Evolutionary conservation across 1,140 invertebrate genomes (phyloP).

Genomic region (Gonatopus flavifemur): DNA sequence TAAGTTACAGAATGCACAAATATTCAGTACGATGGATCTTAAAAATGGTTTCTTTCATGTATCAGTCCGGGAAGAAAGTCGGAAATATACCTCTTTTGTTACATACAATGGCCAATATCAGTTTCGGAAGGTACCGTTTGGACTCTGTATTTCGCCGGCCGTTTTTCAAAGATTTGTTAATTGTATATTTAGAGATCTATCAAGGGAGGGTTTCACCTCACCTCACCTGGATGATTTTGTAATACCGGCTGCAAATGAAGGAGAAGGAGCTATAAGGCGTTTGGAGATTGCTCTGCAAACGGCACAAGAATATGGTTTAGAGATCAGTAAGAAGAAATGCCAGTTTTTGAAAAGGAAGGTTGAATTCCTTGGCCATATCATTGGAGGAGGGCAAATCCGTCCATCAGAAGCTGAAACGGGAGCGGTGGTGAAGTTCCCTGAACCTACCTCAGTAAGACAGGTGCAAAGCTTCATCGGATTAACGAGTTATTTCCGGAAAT

Average conservation of each 20-base stretch:
- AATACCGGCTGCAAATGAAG: background rate
- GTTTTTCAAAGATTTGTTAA: slow-evolving; percentile 41
- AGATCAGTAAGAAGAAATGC: slow-evolving; percentile 47
- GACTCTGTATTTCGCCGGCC: slow-evolving; percentile 32
- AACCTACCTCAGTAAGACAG: slow-evolving; percentile 28
- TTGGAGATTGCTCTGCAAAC: slow-evolving; percentile 3
- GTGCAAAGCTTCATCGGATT: slow-evolving; percentile 45
- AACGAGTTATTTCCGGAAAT: slow-evolving; percentile 43
- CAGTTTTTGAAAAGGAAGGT: slow-evolving; percentile 32
- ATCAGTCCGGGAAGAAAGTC: slow-evolving; percentile 5
- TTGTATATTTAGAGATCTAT: slow-evolving; percentile 17
- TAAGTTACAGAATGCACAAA: slow-evolving; percentile 30
- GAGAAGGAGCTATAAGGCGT: slow-evolving; percentile 8
- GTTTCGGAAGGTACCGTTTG: slow-evolving; percentile 45
- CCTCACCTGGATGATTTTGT: slow-evolving; percentile 23
- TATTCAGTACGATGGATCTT: slow-evolving; percentile 57
- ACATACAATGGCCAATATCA: slow-evolving; percentile 37
- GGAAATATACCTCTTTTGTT: slow-evolving; percentile 44
- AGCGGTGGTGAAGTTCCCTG: slow-evolving; percentile 38
- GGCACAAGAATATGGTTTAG: slow-evolving; percentile 37
- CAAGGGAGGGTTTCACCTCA: slow-evolving; percentile 3
- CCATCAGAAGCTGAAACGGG: slow-evolving; percentile 34
- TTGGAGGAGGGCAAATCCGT: slow-evolving; percentile 30
- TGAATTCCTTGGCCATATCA: slow-evolving; percentile 42
- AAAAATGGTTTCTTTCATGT: slow-evolving; percentile 30